Evolutionary conservation across 2,113 vertebrate species (phyloP), one percentile per base, ranked within the genome.

Genomic region (Artemisiospiza belli): DNA sequence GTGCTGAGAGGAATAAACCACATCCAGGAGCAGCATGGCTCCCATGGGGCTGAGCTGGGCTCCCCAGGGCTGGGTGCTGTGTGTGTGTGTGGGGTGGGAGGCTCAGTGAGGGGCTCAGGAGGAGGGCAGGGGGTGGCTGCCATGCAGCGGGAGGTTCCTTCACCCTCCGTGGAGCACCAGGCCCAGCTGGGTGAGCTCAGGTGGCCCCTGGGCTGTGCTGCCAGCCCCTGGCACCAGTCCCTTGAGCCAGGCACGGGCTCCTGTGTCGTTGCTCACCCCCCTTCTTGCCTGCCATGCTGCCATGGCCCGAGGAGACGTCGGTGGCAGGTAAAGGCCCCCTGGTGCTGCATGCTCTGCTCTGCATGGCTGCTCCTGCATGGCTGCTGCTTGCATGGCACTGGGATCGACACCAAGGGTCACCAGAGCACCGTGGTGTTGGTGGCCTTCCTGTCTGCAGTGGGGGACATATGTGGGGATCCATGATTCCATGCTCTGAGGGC

Each of bases 241-340:
- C 72, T n/a, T 22, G 41, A 31, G 89, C 52, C 3, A 7, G 91
- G 79, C 31, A 2, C 1, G 1, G 4, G 66, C 52, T 69, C 35
- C 9, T 3, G 62, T 73, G 57, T 69, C 69, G 84, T 52, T 93
- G 95, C 93, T 96, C 94, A 95, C 81, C 55, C 90, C 66, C 52
- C 47, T 97, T 97, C 93, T 95, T 95, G 66, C 94, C 88, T 0
- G 51, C 76, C 96, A 97, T 79, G 96, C 96, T 96, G 87, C 94
- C 94, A 28, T 8, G 90, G 73, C 93, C 92, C 0, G 96, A 97
- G 89, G 95, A 95, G 51, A 95, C 93, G 2, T 76, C 94, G 8
- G 72, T 91, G 75, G 83, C 94, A 97, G 97, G 97, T 97, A 97
- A 97, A 74, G 68, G 74, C 44, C 35, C 33, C 0, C 41, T 5